Evolutionary conservation across 2,797 vertebrate genomes (phyloP), one percentile per base, ranked within the genome.

Genomic region (Acrocephalus scirpaceus): DNA sequence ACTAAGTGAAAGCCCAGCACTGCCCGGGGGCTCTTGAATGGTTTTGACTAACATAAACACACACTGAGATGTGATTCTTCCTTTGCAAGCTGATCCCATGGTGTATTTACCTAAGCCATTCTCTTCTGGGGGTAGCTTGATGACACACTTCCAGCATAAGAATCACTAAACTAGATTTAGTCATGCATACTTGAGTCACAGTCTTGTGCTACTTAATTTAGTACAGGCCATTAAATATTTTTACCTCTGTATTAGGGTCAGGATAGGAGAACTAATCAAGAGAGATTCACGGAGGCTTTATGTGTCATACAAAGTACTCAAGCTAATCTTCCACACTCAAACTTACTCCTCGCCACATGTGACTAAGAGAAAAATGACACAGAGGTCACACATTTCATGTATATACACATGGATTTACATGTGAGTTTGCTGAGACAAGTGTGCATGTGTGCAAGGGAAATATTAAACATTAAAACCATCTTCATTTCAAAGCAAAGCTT

Each of bases 211-310:
- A 42, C 79, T 74, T 87, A 57, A 88, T 87, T 94, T 80, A 94
- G 86, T 67, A 84, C 40, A 36, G 7, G 64, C 73, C 86, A 50
- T 93, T 95, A 91, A 89, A 85, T 96, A 94, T 93, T 96, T 95
- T 96, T 96, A 92, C 93, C 72, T 88, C 82, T 82, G 77, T 92
- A 90, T 95, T 54, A 23, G 45, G 91, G 90, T 97, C 89, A 81
- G 61, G 44, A 81, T 58, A 70, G 70, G 61, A 94, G 77, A 92
- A 88, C 36, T 64, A 90, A 80, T 90, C 62, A 86, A 74, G 50
- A 75, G 88, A 92, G 85, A 60, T 36, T 93, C 65, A 86, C 54
- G 9, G 74, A 88, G 78, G 78, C n/a, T 78, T 94, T 97, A 67
- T 56, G 21, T 87, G 90, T 75, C 80, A 79, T 56, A 92, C 54